Evolutionary conservation across 2,888 invertebrate species (phyloP).

Genomic region (Schrankia costaestrigalis): DNA sequence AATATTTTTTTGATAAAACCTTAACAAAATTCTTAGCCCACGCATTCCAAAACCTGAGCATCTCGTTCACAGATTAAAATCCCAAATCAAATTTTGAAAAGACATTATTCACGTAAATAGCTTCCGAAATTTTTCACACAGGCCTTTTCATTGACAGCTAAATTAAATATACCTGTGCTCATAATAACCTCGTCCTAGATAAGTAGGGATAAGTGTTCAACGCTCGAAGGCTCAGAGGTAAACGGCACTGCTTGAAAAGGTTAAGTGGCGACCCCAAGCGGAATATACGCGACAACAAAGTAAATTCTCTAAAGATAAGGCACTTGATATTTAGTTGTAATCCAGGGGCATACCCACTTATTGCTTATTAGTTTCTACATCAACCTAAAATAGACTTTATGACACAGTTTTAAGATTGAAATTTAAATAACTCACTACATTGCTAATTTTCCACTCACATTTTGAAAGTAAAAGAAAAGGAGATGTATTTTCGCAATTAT

Average conservation of each 20-base stretch:
- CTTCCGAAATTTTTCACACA: constrained; percentile 1
- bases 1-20: neutral
- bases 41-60: too few relatives aligned
- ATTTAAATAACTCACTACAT: constrained; percentile 1
- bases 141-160: constrained; percentile 8
- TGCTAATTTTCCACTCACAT: constrained; percentile 8
- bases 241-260: constrained; percentile 24
- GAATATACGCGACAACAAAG: constrained; percentile 30
- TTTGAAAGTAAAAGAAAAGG: constrained; percentile 13
- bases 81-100: neutral
- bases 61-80: neutral
- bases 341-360: constrained; percentile 22
- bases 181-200: constrained; percentile 14
- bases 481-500: constrained; percentile 12
- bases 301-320: constrained; percentile 32
- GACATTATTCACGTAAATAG: neutral
- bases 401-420: neutral
- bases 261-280: constrained; percentile 20
- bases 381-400: constrained; percentile 6
- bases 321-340: constrained; percentile 34
- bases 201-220: constrained; percentile 22
- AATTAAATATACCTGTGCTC: constrained; percentile 20
- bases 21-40: too few relatives aligned
- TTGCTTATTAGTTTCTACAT: constrained; percentile 19
- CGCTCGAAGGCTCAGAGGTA: constrained; percentile 13